Conservation (phyloP, 2,888 invertebrate genomes). For the Adineta ricciae region DNA sequence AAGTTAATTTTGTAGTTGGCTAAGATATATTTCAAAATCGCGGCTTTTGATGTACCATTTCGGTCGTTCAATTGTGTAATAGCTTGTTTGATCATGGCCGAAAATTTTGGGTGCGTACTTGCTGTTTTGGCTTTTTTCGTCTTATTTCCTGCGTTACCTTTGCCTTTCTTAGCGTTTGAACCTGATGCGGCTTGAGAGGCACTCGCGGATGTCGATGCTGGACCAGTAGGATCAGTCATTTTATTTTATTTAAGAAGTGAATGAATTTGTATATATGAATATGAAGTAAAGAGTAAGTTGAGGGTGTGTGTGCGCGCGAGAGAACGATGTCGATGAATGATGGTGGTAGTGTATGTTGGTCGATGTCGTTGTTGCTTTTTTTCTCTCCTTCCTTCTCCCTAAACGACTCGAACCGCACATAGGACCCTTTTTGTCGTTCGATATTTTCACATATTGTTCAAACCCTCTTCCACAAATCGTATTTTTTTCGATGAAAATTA, state of each 20-base stretch:
- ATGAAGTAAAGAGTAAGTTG: not conserved
- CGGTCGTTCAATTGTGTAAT: slow-evolving; percentile 48
- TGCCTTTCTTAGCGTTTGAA: not conserved
- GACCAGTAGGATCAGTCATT: not conserved
- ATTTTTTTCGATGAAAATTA: not conserved
- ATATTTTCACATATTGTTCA: not conserved
- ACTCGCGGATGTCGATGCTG: not conserved
- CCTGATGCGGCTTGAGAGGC: not conserved
- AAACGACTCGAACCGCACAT: slow-evolving; percentile 14
- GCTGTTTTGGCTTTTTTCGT: slow-evolving; percentile 41
- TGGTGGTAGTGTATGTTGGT: not conserved
- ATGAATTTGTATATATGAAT: not conserved
- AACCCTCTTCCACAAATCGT: not conserved
- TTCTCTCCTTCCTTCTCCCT: slow-evolving; percentile 4
- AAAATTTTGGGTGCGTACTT: slow-evolving; percentile 46
- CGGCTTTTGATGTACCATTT: slow-evolving; percentile 51
- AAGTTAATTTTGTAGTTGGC: slow-evolving; percentile 48
- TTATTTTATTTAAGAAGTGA: not conserved
- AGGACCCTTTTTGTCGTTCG: not conserved
- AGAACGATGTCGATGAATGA: not conserved
- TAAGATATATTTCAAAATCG: slow-evolving; percentile 50
- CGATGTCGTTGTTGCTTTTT: not conserved
- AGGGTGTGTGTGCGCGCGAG: not conserved
- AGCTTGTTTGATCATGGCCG: slow-evolving; percentile 50
- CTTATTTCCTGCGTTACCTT: slow-evolving; percentile 35